A percentile compares a stretch with the other conserved stretches of the same genome.
Conservation (phyloP, 1,140 invertebrate species). For the Whitmania pigra region DNA sequence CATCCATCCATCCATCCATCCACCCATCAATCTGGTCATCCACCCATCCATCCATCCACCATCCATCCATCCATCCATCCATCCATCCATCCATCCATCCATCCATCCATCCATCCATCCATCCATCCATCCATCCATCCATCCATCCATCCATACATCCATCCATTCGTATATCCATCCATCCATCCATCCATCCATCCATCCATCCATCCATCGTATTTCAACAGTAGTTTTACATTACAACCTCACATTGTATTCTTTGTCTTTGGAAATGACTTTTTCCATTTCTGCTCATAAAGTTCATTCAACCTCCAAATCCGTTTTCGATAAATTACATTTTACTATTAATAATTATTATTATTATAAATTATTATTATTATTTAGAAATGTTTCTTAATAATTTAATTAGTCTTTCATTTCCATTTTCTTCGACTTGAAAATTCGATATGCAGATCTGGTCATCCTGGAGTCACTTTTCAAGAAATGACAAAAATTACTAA, state of each 20-base stretch:
- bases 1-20: background rate
- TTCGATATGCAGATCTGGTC: too few species aligned
- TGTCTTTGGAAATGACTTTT: too few species aligned
- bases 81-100: background rate
- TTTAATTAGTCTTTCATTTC: too few species aligned
- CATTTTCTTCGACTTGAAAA: too few species aligned
- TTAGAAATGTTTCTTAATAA: too few species aligned
- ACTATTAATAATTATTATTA: too few species aligned
- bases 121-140: conserved; percentile 3
- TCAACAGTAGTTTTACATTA: background rate
- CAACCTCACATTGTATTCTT: background rate
- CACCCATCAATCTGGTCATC: background rate
- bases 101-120: background rate
- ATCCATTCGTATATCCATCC: background rate
- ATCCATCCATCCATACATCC: conserved; percentile 6
- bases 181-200: background rate
- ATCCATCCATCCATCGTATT: background rate
- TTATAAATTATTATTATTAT: too few species aligned
- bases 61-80: background rate
- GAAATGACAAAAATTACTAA: too few species aligned
- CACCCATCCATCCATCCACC: background rate
- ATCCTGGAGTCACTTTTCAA: too few species aligned
- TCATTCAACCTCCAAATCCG: too few species aligned
- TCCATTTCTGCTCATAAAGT: too few species aligned
- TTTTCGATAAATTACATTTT: too few species aligned